Conservation (phyloP, 2,113 vertebrate genomes). For the Chamaea fasciata region DNA sequence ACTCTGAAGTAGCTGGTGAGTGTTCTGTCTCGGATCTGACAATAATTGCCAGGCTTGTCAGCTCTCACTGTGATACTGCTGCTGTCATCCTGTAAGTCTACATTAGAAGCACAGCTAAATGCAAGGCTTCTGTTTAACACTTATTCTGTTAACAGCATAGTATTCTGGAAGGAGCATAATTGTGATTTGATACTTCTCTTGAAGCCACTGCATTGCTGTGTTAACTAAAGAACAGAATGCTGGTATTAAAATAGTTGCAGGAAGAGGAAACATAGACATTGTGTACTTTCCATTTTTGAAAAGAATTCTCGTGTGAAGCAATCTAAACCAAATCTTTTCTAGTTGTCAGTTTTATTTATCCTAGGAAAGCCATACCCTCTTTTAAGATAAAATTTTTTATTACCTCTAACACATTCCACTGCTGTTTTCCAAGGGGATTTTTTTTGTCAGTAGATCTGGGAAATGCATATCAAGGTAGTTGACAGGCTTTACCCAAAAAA, state of each 20-base stretch:
- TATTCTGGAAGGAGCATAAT: not conserved
- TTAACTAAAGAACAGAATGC: not conserved
- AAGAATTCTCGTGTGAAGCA: not conserved
- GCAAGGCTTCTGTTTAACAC: not conserved
- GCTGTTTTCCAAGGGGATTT: not conserved
- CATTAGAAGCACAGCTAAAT: not conserved
- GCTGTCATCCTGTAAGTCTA: not conserved
- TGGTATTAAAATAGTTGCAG: not conserved
- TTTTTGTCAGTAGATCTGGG: not conserved
- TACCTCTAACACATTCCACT: not conserved
- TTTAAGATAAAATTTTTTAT: not conserved
- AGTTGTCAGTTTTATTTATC: not conserved
- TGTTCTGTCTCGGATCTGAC: not conserved
- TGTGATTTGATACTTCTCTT: not conserved
- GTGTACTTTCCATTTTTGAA: not conserved
- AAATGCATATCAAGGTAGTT: not conserved
- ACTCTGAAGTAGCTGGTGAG: constrained; percentile 18
- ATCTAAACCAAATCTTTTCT: not conserved
- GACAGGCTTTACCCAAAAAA: not conserved
- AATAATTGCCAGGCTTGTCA: constrained; percentile 19
- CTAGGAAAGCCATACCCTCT: not conserved
- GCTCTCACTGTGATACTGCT: not conserved
- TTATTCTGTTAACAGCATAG: not conserved
- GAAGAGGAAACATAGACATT: not conserved
- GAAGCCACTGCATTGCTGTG: not conserved